phyloP scores from a whole-genome alignment of 1,140 invertebrate species.

The Rhyacophila brunnea region DNA sequence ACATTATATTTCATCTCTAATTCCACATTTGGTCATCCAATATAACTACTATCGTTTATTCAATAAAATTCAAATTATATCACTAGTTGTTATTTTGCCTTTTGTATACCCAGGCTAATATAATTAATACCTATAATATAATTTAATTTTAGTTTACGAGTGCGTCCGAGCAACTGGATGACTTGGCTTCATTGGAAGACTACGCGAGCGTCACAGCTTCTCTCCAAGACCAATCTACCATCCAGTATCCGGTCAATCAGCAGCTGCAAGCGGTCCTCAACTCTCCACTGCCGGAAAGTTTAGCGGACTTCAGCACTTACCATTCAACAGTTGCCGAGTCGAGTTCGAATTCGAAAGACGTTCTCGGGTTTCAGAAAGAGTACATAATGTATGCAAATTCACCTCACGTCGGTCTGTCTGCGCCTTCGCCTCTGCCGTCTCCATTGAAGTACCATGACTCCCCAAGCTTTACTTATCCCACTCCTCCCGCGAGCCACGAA shows the following conservation, averaged over 20 bases:
- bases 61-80: no score
- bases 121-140: no score
- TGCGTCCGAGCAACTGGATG: conserved; percentile 63
- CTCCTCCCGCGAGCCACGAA: conserved; percentile 80
- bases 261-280: conserved; percentile 72
- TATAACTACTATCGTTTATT: no score
- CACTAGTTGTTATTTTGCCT: no score
- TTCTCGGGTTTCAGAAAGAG: conserved; percentile 33
- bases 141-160: conserved; percentile 66
- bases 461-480: conserved; percentile 75
- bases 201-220: conserved; percentile 56
- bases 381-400: conserved; percentile 51
- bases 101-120: no score
- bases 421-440: conserved; percentile 65
- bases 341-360: conserved; percentile 31
- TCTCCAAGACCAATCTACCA: conserved; percentile 57
- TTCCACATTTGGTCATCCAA: no score
- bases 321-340: conserved; percentile 58
- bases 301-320: conserved; percentile 79
- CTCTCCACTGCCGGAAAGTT: conserved; percentile 72
- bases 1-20: no score
- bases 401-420: conserved; percentile 51
- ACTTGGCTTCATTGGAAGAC: conserved; percentile 67
- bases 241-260: conserved; percentile 66
- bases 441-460: conserved; percentile 47